Conservation (phyloP, 2,797 vertebrate genomes). For the Centroberyx gerrardi region DNA sequence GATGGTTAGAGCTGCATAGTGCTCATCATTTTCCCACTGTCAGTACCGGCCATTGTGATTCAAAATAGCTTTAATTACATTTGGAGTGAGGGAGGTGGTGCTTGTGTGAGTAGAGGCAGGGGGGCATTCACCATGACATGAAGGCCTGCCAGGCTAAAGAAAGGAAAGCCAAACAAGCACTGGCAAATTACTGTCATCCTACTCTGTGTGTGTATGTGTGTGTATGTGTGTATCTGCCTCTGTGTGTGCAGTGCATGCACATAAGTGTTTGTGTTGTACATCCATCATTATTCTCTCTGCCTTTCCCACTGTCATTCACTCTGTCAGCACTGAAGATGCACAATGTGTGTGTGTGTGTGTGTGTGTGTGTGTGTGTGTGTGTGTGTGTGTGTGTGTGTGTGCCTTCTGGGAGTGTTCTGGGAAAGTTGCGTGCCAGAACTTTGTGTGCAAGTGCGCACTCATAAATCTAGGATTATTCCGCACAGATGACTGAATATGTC, state of each 20-base stretch:
- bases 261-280: conserved; percentile 3
- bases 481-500: conserved; percentile 38
- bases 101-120: conserved; percentile 32
- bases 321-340: conserved; percentile 20
- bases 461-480: conserved; percentile 37
- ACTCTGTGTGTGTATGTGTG: conserved; percentile 14
- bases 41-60: conserved; percentile 52
- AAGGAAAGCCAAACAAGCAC: conserved; percentile 53
- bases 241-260: conserved; percentile 15
- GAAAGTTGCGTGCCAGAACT: conserved; percentile 9
- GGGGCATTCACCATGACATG: conserved; percentile 48
- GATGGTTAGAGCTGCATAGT: conserved; percentile 10
- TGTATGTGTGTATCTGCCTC: not conserved
- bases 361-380: conserved; percentile 7
- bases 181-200: conserved; percentile 67
- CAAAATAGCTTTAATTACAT: conserved; percentile 70
- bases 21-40: conserved; percentile 50
- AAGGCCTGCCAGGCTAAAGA: conserved; percentile 48
- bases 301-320: conserved; percentile 40
- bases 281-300: not conserved
- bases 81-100: conserved; percentile 36
- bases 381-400: not conserved
- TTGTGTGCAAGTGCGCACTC: conserved; percentile 15
- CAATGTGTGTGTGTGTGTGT: not conserved
- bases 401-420: conserved; percentile 20